Evolutionary conservation across 1,140 invertebrate genomes (phyloP).

Genomic region (Lepidurus packardi): DNA sequence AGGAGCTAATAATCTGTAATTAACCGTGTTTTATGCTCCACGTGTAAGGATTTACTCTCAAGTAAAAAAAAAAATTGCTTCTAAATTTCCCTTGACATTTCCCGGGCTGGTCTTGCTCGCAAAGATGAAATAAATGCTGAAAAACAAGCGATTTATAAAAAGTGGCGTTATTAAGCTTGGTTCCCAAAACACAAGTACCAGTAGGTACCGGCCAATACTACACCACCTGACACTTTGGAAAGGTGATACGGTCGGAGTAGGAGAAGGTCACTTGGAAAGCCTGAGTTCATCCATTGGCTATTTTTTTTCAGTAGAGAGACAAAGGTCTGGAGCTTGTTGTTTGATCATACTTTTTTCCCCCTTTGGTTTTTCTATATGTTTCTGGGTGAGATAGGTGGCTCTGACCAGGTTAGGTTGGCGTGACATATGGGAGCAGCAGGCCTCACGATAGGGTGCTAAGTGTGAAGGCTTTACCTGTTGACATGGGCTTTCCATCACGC

Average conservation of each 20-base stretch:
- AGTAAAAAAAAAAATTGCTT: too few relatives aligned
- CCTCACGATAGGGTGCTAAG: slow-evolving; percentile 20
- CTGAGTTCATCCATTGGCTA: background rate
- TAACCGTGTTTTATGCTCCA: too few relatives aligned
- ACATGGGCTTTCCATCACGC: slow-evolving; percentile 17
- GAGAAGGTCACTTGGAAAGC: background rate
- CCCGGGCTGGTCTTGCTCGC: too few relatives aligned
- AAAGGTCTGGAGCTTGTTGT: background rate
- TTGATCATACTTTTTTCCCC: background rate
- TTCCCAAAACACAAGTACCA: too few relatives aligned
- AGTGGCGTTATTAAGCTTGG: too few relatives aligned
- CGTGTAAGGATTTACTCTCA: too few relatives aligned
- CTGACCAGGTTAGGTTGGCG: slow-evolving; percentile 14
- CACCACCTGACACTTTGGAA: background rate
- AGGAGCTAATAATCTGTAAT: too few relatives aligned
- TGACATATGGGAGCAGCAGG: slow-evolving; percentile 18
- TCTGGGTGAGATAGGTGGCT: slow-evolving; percentile 4
- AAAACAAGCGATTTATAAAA: too few relatives aligned
- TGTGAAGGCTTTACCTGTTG: slow-evolving; percentile 15
- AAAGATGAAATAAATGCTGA: too few relatives aligned
- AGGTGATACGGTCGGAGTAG: background rate
- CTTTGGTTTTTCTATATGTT: background rate
- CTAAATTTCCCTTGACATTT: too few relatives aligned
- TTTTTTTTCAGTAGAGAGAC: background rate
- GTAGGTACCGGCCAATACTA: too few relatives aligned